Percentiles rank a stretch among this genome's conserved stretches.
These are phyloP conservation scores for Caranx ignobilis DNA, from an alignment of 2,113 vertebrate genomes.

Conservation along the genomic window DNA sequence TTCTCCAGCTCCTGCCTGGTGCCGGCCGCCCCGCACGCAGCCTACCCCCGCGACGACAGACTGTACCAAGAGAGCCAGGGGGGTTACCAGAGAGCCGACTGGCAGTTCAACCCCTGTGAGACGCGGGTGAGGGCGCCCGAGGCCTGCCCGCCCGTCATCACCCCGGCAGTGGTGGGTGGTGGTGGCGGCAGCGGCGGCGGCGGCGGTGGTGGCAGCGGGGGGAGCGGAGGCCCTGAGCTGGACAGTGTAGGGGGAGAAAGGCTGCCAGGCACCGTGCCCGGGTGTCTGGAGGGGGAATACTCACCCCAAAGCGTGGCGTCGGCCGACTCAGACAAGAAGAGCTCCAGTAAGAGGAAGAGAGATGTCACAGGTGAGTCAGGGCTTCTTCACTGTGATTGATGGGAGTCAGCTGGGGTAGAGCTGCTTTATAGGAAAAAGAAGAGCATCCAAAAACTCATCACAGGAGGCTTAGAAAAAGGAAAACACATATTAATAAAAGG, in stretches of 20 bases:
- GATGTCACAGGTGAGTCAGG: conserved; percentile 91
- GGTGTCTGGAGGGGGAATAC: conserved; percentile 84
- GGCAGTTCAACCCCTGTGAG: conserved; percentile 88
- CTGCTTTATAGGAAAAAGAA: conserved; percentile 1
- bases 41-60: conserved; percentile 87
- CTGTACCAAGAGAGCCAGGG: conserved; percentile 85
- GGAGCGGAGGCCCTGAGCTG: conserved; percentile 69
- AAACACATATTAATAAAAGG: background rate
- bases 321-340: conserved; percentile 88
- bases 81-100: conserved; percentile 85
- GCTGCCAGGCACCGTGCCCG: conserved; percentile 72
- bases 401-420: conserved; percentile 11
- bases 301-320: conserved; percentile 81
- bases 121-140: conserved; percentile 76
- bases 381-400: background rate
- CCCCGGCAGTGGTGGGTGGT: conserved; percentile 56
- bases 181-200: background rate
- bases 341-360: conserved; percentile 86
- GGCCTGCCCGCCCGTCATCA: conserved; percentile 79
- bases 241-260: conserved; percentile 76
- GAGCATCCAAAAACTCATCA: background rate
- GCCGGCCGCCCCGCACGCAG: conserved; percentile 85
- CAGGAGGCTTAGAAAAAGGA: background rate
- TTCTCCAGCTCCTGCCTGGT: conserved; percentile 92
- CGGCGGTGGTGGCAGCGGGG: conserved; percentile 7